Evolutionary conservation across 2,113 vertebrate species (phyloP).

Genomic region (Capra hircus): DNA sequence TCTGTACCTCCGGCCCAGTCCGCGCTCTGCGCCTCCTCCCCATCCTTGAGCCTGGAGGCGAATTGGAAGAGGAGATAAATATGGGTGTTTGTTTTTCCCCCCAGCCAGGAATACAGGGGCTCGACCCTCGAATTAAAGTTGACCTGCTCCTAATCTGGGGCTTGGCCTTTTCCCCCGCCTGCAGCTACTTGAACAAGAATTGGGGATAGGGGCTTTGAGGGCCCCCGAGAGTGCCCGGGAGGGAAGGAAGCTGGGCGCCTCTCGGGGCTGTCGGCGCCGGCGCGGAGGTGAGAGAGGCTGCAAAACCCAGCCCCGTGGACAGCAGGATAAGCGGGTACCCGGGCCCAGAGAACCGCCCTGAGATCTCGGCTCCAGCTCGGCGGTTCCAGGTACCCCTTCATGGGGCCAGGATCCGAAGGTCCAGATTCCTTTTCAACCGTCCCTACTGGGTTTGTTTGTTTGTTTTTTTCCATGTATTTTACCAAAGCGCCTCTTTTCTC

Average conservation of each 20-base stretch:
- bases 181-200: slow-evolving; percentile 64
- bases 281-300: background rate
- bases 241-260: slow-evolving; percentile 62
- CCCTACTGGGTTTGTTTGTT: background rate
- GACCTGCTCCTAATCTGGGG: slow-evolving; percentile 74
- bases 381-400: background rate
- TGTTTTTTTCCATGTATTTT: background rate
- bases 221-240: slow-evolving; percentile 29
- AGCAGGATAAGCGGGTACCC: background rate
- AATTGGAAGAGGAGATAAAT: slow-evolving; percentile 68
- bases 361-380: background rate
- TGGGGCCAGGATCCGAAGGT: background rate
- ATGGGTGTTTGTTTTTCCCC: slow-evolving; percentile 71
- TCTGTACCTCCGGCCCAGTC: slow-evolving; percentile 51
- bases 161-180: slow-evolving; percentile 68
- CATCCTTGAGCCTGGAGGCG: slow-evolving; percentile 63
- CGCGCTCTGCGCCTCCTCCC: slow-evolving; percentile 18
- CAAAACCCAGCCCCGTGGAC: background rate
- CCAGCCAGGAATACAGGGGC: slow-evolving; percentile 68
- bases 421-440: background rate
- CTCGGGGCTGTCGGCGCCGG: background rate
- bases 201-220: slow-evolving; percentile 51
- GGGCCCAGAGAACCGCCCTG: background rate
- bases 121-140: slow-evolving; percentile 75
- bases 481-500: background rate